Conservation (phyloP, 2,888 invertebrate genomes). For the Serripes groenlandicus region DNA sequence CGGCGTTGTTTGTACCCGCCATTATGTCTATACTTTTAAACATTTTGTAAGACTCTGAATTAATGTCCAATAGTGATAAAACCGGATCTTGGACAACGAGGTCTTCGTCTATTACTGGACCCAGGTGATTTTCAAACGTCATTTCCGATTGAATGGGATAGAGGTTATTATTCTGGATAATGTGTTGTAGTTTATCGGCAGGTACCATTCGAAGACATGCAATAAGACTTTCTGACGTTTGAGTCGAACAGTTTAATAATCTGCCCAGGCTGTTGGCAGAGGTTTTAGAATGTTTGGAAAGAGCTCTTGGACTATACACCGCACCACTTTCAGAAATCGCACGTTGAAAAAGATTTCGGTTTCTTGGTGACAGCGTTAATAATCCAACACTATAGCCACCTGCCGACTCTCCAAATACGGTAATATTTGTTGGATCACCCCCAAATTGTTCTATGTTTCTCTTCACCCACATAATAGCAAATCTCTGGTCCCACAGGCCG, state of each 20-base stretch:
- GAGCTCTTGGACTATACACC: constrained; percentile 91
- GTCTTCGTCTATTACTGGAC: constrained; percentile 66
- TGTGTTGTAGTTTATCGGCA: constrained; percentile 41
- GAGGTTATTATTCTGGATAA: constrained; percentile 38
- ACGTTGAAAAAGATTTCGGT: constrained; percentile 67
- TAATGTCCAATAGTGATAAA: constrained; percentile 34
- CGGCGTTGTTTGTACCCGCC: constrained; percentile 68
- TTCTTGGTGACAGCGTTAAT: constrained; percentile 63
- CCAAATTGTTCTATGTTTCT: constrained; percentile 71
- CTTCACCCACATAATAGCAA: constrained; percentile 74
- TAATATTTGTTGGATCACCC: constrained; percentile 69
- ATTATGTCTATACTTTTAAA: constrained; percentile 67
- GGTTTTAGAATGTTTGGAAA: constrained; percentile 43
- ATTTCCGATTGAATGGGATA: constrained; percentile 8
- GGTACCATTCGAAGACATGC: constrained; percentile 42
- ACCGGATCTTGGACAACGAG: constrained; percentile 52
- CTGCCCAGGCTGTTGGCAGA: constrained; percentile 49
- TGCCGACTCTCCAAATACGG: constrained; percentile 75
- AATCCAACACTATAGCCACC: constrained; percentile 71
- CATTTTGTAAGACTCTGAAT: constrained; percentile 42
- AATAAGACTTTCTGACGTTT: constrained; percentile 13
- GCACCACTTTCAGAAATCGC: constrained; percentile 73
- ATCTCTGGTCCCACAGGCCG: constrained; percentile 73
- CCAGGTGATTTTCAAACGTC: constrained; percentile 37
- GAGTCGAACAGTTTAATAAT: constrained; percentile 46